phyloP scores from a whole-genome alignment of 2,113 vertebrate species.

The Balaeniceps rex region DNA sequence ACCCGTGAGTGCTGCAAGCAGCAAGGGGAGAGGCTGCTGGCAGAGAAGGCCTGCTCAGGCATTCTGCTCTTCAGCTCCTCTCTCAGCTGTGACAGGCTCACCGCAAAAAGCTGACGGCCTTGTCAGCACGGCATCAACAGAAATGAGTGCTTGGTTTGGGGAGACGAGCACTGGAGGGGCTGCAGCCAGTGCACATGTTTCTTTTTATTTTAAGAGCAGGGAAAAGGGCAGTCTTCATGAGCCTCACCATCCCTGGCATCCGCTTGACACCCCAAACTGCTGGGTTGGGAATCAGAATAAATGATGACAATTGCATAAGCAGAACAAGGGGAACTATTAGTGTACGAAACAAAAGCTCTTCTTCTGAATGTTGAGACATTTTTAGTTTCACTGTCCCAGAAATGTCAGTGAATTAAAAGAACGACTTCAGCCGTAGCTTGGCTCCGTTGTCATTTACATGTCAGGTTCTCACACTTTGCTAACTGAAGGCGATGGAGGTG shows the following conservation, averaged over 20 bases:
- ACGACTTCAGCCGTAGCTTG: not conserved
- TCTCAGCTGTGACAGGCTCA: not conserved
- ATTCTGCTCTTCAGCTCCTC: not conserved
- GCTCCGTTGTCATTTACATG: constrained; percentile 48
- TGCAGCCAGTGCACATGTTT: not conserved
- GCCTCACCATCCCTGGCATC: not conserved
- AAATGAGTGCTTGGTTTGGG: not conserved
- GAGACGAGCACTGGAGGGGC: not conserved
- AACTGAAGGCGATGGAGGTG: constrained; percentile 19
- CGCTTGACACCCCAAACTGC: not conserved
- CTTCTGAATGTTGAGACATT: constrained; percentile 7
- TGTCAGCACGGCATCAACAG: not conserved
- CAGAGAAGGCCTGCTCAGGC: not conserved
- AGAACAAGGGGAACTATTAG: constrained; percentile 43
- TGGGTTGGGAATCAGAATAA: constrained; percentile 1
- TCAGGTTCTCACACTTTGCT: constrained; percentile 44
- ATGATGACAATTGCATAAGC: constrained; percentile 19
- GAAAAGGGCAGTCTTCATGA: not conserved
- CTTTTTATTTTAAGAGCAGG: not conserved
- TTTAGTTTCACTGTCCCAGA: constrained; percentile 56
- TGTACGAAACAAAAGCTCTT: constrained; percentile 37
- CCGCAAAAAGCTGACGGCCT: not conserved
- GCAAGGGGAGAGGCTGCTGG: not conserved
- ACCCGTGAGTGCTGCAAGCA: not conserved
- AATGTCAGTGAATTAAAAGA: constrained; percentile 45